Base-by-base conservation (phyloP, 2,888 invertebrate genomes). In the Cerceris rybyensis region DNA sequence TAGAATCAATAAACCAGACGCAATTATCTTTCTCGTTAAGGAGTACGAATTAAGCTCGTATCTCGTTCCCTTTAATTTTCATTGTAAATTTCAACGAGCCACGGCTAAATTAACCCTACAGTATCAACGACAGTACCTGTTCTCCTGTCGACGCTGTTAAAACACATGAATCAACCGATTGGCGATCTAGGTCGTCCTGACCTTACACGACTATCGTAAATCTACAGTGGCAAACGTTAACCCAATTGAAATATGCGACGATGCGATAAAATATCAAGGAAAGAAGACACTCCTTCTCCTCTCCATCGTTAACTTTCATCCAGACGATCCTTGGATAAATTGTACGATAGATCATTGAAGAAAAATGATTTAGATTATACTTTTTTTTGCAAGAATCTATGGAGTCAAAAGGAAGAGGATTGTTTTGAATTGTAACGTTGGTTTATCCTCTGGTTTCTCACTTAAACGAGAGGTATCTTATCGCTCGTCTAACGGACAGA, bases 111-210 rank as follows among this genome's bases (percentile, higher is more conserved):
- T 42, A 76, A 66, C 59, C 60, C 39, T 7, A 66, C 49, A 28
- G 17, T 16, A 50, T 0, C 39, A 43, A 7, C 14, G 41, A 46
- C n/a, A 41, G 52, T 60, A 43, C 39, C 72, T 14, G 54, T 50
- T 66, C 43, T 28, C 42, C 13, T 49, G 41, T 49, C 66, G 58
- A 46, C 61, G 61, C 28, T 42, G 41, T 43, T 13, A 46, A 39
- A 76, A 71, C 77, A 61, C 64, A 77, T 67, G 72, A 78, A 72
- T 78, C 71, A 54, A 14, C 42, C 13, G 57, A 57, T 13, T 17
- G 39, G 5, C 49, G 59, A 72, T 77, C 63, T 77, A 60, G 78
- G 77, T 78, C 76, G 68, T 13, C 28, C n/a, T 69, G 69, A 69
- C 69, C 76, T 77, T 69, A 55, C 57, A 13, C 46, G 54, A 11